Conservation (phyloP, 2,797 vertebrate genomes). For the Mycteria americana region DNA sequence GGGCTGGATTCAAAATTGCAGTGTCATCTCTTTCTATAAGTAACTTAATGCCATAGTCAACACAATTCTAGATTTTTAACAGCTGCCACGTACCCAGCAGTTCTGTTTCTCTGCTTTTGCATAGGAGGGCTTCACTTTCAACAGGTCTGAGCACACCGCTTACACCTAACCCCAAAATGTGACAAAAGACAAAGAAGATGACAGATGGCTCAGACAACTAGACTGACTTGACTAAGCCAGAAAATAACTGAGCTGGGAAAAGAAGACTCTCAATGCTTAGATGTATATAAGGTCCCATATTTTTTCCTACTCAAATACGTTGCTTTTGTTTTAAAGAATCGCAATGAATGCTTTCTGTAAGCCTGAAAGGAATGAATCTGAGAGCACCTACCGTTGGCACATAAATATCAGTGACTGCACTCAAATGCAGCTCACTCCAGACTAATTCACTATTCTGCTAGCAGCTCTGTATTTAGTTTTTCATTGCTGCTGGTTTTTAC, state of each 20-base stretch:
- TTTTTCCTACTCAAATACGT: background rate
- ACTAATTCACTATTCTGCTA: background rate
- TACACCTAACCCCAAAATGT: background rate
- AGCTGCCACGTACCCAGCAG: no score
- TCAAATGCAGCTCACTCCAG: background rate
- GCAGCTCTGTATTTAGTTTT: background rate
- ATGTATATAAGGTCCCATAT: no score
- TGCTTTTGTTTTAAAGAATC: background rate
- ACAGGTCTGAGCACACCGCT: background rate
- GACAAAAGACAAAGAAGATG: background rate
- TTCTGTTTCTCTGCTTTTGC: no score
- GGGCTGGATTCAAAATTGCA: no score
- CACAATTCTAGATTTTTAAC: no score
- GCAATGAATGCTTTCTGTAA: background rate
- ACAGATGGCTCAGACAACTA: background rate
- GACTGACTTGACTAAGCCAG: background rate
- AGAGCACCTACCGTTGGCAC: background rate
- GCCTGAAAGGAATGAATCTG: background rate
- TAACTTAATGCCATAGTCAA: no score
- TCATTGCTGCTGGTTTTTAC: background rate
- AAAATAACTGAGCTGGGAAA: background rate
- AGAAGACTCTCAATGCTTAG: background rate
- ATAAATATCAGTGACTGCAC: background rate
- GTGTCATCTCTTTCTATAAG: no score
- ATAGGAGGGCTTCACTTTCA: background rate